These are phyloP conservation scores for Philypnodon macrostomus DNA, from an alignment of 2,797 vertebrate genomes.

Conservation along the genomic window DNA sequence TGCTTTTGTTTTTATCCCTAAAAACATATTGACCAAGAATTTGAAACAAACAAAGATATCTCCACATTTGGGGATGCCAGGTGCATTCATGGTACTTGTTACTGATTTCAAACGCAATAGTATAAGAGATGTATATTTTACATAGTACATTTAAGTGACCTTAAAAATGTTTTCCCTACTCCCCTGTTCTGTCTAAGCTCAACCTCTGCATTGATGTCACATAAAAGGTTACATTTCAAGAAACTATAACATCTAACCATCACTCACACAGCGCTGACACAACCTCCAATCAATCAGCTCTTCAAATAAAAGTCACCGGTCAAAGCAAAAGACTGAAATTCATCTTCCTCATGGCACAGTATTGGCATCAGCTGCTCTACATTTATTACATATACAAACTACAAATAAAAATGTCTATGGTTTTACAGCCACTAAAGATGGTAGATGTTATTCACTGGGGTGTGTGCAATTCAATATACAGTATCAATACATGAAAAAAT, in stretches of 20 bases:
- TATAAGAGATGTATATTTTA: too few relatives aligned
- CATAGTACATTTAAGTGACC: too few relatives aligned
- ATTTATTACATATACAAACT: background rate
- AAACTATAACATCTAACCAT: background rate
- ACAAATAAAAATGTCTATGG: background rate
- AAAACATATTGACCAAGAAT: too few relatives aligned
- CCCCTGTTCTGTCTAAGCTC: too few relatives aligned
- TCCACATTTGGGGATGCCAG: too few relatives aligned
- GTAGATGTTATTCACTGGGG: background rate
- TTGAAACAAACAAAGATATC: too few relatives aligned
- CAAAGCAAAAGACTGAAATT: background rate
- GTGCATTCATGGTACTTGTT: too few relatives aligned
- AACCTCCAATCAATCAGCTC: background rate
- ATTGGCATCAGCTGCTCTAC: background rate
- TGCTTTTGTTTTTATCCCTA: too few relatives aligned
- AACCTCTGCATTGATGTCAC: background rate
- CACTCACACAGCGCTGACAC: background rate
- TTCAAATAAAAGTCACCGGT: constrained; percentile 11
- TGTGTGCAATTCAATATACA: background rate
- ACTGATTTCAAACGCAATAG: too few relatives aligned
- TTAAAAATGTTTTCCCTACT: too few relatives aligned
- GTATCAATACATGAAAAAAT: background rate
- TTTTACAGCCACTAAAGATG: background rate
- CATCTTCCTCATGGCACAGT: background rate
- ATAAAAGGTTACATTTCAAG: background rate